phyloP scores from a whole-genome alignment of 2,888 invertebrate species.

The Molanna angustata region DNA sequence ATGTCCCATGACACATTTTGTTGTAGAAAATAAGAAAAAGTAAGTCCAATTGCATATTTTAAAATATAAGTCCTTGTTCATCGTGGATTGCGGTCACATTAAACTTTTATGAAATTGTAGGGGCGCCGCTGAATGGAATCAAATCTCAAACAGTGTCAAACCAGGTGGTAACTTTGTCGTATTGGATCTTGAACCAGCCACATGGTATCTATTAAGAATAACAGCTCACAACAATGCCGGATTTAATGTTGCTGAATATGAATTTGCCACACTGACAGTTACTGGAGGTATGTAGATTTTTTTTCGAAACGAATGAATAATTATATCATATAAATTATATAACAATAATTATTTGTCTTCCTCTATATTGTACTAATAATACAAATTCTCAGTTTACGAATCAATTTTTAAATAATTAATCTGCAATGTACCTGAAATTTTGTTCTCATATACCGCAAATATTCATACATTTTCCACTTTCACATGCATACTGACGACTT shows the following conservation, averaged over 20 bases:
- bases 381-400: not conserved
- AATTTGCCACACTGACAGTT: slow-evolving; percentile 90
- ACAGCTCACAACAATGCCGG: slow-evolving; percentile 96
- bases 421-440: slow-evolving; percentile 9
- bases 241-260: slow-evolving; percentile 91
- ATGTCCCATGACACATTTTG: slow-evolving; percentile 93
- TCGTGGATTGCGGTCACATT: too few relatives aligned
- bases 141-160: slow-evolving; percentile 90
- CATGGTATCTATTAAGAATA: slow-evolving; percentile 89
- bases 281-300: slow-evolving; percentile 73
- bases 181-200: slow-evolving; percentile 87
- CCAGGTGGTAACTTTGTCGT: slow-evolving; percentile 89
- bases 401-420: not conserved
- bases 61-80: too few relatives aligned
- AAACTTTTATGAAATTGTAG: slow-evolving; percentile 44
- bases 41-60: slow-evolving; percentile 42
- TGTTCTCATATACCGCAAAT: not conserved
- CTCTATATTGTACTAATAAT: not conserved
- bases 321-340: too few relatives aligned
- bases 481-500: slow-evolving; percentile 1
- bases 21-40: slow-evolving; percentile 93
- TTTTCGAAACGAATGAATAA: too few relatives aligned
- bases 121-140: slow-evolving; percentile 86
- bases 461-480: not conserved
- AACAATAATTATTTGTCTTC: too few relatives aligned